Evolutionary conservation across 2,888 invertebrate genomes (phyloP), one percentile per base, ranked within the genome.

Genomic region (Tetragonula carbonaria): DNA sequence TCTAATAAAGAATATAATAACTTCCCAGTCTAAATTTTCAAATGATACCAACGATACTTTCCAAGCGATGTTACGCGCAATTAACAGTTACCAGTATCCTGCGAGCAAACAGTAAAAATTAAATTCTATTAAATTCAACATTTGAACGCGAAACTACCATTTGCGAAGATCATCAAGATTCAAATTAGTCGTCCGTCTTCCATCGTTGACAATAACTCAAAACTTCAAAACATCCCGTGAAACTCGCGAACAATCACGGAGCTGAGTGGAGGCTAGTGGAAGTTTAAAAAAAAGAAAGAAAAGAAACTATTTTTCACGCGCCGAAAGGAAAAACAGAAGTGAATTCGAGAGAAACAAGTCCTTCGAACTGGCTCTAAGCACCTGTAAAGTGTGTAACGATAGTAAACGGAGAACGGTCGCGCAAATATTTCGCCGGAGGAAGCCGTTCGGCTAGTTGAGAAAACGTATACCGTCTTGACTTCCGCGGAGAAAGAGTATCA

Each of bases 401-500:
- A 73, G 66, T 59, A 57, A 84, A 76, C 62, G 59, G 16, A 51
- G 76, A 81, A 50, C n/a, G 23, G 38, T 45, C 65, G 70, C 8
- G 78, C 84, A 84, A 86, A 88, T 63, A 84, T 80, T 84, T 84
- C 78, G 75, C 45, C 28, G 53, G 62, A 38, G 67, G 67, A 62
- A 38, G 59, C 13, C 57, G 59, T 74, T 79, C 71, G 76, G 86
- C 76, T 78, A 57, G 53, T 71, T 76, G 70, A 57, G 66, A 66
- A 82, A 83, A 74, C 70, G 77, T 79, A 77, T 71, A 23, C 45
- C 75, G 65, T 59, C 72, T 82, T 78, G 62, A 18, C 51, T 67
- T 74, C 45, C 62, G 66, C 59, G 66, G 71, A 86, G 80, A 81
- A 68, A 84, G 80, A 81, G 55, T 79, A 89, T 90, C 85, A 90